Conservation (phyloP, 2,888 invertebrate genomes). For the Chrysodeixis includens region DNA sequence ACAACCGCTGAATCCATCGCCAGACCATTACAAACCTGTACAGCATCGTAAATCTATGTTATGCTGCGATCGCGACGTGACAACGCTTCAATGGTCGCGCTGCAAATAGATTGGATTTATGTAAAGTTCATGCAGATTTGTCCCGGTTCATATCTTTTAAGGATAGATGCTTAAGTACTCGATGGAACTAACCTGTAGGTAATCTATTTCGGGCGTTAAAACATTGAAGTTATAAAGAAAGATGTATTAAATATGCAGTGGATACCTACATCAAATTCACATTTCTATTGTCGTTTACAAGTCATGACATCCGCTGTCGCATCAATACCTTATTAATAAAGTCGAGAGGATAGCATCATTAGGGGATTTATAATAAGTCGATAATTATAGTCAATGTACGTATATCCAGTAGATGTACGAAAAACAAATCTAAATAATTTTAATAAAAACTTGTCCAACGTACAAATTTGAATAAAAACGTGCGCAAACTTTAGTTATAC, state of each 20-base stretch:
- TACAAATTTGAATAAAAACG: neutral
- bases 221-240: too few relatives aligned
- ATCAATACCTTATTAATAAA: too few relatives aligned
- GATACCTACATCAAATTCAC: neutral
- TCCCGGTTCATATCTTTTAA: too few relatives aligned
- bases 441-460: neutral
- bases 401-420: neutral
- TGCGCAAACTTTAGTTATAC: slow-evolving; percentile 10
- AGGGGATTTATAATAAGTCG: too few relatives aligned
- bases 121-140: neutral
- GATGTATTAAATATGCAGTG: neutral
- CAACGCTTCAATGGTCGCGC: neutral
- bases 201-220: too few relatives aligned
- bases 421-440: neutral
- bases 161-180: too few relatives aligned
- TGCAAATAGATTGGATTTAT: neutral
- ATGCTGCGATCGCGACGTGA: neutral
- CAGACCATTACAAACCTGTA: neutral
- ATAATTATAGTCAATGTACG: too few relatives aligned
- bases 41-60: neutral
- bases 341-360: too few relatives aligned
- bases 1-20: slow-evolving; percentile 49
- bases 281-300: neutral
- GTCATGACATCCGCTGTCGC: too few relatives aligned
- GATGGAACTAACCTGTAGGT: too few relatives aligned